Evolutionary conservation across 2,113 vertebrate species (phyloP).

Genomic region (Zosterops borbonicus): DNA sequence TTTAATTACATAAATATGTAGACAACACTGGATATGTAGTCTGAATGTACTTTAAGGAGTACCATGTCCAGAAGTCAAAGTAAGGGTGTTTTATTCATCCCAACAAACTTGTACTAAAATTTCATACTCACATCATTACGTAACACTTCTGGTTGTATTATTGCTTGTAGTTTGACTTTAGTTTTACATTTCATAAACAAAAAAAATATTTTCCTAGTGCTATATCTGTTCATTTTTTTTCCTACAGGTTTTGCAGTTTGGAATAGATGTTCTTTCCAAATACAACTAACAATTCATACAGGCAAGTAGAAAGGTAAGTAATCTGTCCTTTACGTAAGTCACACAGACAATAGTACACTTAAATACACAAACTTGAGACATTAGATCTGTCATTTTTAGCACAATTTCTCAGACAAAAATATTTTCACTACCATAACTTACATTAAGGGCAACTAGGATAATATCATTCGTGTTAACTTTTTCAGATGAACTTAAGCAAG

Average conservation of each 20-base stretch:
- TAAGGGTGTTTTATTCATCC: background rate
- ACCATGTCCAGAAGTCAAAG: background rate
- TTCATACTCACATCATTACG: background rate
- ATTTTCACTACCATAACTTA: constrained; percentile 77
- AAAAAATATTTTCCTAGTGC: background rate
- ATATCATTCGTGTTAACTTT: constrained; percentile 84
- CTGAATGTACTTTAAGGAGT: background rate
- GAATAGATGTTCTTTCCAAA: background rate
- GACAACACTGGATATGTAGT: background rate
- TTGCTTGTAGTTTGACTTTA: background rate
- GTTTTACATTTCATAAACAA: background rate
- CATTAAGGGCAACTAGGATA: constrained; percentile 91
- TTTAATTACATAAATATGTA: background rate
- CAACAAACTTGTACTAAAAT: background rate
- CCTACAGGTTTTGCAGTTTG: background rate
- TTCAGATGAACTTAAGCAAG: constrained; percentile 84
- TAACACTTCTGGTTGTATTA: background rate
- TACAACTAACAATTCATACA: background rate
- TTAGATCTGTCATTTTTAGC: background rate
- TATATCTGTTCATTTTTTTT: background rate
- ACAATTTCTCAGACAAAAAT: background rate
- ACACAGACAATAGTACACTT: background rate
- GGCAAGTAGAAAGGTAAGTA: accelerated
- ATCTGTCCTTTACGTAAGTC: background rate
- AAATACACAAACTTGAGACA: background rate